These are phyloP conservation scores for Tretioscincus oriximinensis DNA, from an alignment of 2,113 vertebrate species.

Conservation along the genomic window DNA sequence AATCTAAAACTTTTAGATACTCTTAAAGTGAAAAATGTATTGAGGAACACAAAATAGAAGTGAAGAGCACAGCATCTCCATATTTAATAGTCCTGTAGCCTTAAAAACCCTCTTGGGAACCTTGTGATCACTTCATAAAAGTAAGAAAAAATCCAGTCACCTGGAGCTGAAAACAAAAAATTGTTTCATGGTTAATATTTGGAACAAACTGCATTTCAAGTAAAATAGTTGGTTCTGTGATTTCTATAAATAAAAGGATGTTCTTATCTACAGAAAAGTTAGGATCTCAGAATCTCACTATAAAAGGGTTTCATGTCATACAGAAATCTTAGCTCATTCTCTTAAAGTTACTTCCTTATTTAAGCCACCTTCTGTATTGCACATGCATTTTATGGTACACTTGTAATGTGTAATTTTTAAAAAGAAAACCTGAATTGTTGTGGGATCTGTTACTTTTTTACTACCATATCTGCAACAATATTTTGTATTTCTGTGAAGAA, in stretches of 20 bases:
- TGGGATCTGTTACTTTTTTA: neutral
- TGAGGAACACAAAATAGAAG: no score
- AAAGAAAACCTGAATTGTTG: no score
- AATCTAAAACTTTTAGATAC: neutral
- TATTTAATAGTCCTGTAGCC: neutral
- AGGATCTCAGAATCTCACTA: no score
- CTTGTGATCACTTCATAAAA: no score
- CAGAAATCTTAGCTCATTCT: no score
- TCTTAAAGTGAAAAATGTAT: neutral
- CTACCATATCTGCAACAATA: neutral
- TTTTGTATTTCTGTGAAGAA: neutral
- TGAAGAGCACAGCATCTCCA: neutral
- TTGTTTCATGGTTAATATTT: neutral
- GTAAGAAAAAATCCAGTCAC: neutral
- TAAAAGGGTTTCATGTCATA: no score
- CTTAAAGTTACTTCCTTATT: no score
- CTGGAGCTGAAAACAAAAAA: conserved; percentile 19
- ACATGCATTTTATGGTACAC: no score
- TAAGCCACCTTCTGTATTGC: no score
- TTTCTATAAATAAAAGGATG: neutral
- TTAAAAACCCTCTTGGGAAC: conserved; percentile 27
- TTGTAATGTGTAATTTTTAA: no score
- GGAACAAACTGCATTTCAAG: conserved; percentile 23
- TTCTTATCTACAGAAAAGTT: neutral
- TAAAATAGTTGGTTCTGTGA: neutral